Percentiles rank a stretch among this genome's conserved stretches.
Evolutionary conservation across 1,140 invertebrate genomes (phyloP).

Genomic region (Thalassaphorura encarpata): DNA sequence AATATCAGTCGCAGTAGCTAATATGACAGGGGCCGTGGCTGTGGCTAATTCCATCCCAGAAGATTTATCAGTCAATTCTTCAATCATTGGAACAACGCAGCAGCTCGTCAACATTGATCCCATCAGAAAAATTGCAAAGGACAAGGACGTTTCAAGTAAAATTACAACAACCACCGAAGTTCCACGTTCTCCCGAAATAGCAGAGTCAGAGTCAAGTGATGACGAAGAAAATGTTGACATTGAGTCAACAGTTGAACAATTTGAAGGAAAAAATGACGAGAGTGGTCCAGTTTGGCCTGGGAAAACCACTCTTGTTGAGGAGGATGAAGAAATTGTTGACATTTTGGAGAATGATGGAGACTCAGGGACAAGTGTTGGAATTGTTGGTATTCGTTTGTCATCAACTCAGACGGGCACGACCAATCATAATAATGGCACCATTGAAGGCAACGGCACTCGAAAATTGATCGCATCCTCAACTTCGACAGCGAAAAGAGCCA

Average conservation of each 20-base stretch:
- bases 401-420: too few species aligned
- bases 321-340: conserved; percentile 2
- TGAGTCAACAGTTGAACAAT: conserved; percentile 43
- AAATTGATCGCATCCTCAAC: conserved; percentile 1
- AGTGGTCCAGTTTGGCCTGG: neutral
- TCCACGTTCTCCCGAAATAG: neutral
- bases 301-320: neutral
- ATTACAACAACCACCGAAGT: neutral
- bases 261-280: neutral
- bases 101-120: neutral
- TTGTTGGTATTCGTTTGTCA: too few species aligned
- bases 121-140: neutral
- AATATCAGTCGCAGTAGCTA: too few species aligned
- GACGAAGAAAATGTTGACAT: conserved; percentile 51
- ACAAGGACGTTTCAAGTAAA: too few species aligned
- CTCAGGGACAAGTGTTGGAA: too few species aligned
- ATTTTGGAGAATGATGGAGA: too few species aligned
- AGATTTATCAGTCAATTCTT: conserved; percentile 19
- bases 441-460: neutral
- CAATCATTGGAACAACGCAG: neutral
- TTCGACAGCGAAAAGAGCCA: too few species aligned
- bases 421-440: neutral
- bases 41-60: conserved; percentile 11
- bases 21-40: neutral
- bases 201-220: conserved; percentile 29